Conservation (phyloP, 2,797 vertebrate genomes). For the Artibeus jamaicensis region DNA sequence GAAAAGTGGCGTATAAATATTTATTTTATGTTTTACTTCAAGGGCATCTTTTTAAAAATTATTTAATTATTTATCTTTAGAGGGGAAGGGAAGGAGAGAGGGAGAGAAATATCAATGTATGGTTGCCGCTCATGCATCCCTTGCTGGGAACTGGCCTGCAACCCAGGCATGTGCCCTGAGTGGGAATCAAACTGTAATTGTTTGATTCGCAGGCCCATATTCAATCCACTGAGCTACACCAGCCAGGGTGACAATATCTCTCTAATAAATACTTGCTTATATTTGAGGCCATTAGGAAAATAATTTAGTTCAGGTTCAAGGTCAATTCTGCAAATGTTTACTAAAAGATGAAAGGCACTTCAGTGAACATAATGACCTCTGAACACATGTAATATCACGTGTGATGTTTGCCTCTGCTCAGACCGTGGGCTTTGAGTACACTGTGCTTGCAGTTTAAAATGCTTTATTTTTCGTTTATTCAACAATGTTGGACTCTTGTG, state of each 20-base stretch:
- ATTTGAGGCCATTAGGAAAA: background rate
- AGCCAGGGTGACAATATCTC: background rate
- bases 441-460: background rate
- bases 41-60: background rate
- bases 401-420: background rate
- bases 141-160: no score
- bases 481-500: background rate
- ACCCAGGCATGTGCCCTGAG: no score
- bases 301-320: conserved; percentile 23
- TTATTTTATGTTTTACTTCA: background rate
- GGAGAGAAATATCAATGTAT: no score
- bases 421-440: background rate
- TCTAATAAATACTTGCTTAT: background rate
- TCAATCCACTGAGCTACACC: no score
- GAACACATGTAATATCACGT: background rate
- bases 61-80: no score
- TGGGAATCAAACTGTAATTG: no score
- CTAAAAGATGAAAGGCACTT: conserved; percentile 44
- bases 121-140: no score
- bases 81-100: no score
- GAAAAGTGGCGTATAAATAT: background rate
- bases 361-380: background rate
- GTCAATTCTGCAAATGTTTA: conserved; percentile 8
- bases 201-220: no score
- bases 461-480: background rate